phyloP scores from a whole-genome alignment of 2,888 invertebrate species.

The Nemoura dubitans region DNA sequence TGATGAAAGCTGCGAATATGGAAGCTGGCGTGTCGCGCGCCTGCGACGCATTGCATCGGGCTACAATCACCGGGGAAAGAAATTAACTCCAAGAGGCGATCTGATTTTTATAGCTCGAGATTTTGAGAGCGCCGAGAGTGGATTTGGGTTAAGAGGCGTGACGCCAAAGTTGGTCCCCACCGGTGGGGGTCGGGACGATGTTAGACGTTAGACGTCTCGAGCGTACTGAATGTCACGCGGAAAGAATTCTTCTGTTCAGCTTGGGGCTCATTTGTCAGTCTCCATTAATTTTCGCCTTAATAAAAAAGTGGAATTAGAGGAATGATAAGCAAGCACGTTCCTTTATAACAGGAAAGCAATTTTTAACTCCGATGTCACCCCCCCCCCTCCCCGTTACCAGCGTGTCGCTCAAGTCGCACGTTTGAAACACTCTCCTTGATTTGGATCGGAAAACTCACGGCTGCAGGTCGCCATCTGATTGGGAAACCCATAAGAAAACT shows the following conservation, averaged over 20 bases:
- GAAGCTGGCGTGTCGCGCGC: not conserved
- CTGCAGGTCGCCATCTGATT: not conserved
- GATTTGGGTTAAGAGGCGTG: not conserved
- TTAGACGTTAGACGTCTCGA: not conserved
- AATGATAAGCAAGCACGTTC: conserved; percentile 7
- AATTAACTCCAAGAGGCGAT: not conserved
- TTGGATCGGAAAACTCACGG: not conserved
- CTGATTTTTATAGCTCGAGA: not conserved
- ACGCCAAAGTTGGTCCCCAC: too few relatives aligned
- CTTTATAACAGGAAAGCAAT: not conserved
- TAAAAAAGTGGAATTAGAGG: not conserved
- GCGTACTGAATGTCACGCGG: not conserved
- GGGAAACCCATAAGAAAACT: conserved; percentile 12
- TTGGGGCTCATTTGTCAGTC: not conserved
- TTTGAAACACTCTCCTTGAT: not conserved
- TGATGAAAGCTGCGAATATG: not conserved
- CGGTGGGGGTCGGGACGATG: too few relatives aligned
- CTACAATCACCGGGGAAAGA: not conserved
- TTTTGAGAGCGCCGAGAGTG: not conserved
- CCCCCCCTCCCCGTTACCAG: too few relatives aligned
- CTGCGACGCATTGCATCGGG: not conserved
- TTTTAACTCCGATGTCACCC: not conserved
- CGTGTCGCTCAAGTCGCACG: not conserved
- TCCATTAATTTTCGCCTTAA: not conserved
- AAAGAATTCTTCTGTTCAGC: not conserved